Percentiles rank a stretch among this genome's conserved stretches.
These are phyloP conservation scores for Phylloscopus collybita DNA, from an alignment of 2,797 vertebrate species.

Conservation along the genomic window DNA sequence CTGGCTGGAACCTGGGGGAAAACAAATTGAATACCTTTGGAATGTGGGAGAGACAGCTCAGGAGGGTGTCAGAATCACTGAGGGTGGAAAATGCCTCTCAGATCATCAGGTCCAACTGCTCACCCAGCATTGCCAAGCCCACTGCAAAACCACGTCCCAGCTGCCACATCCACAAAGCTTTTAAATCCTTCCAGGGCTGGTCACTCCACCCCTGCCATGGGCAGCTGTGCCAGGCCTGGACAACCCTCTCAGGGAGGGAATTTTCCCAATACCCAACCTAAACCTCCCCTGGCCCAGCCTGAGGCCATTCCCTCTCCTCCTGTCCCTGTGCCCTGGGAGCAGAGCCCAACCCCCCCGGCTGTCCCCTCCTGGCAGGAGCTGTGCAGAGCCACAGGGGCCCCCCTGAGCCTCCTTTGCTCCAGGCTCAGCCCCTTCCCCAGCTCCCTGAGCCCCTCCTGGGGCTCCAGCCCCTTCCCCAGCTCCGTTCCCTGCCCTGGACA, in stretches of 20 bases:
- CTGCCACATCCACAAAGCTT: not conserved
- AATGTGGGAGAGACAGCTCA: not conserved
- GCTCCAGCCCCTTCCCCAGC: not conserved
- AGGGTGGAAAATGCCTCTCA: not conserved
- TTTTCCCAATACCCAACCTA: not conserved
- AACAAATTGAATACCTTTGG: not conserved
- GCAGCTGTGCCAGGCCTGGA: not conserved
- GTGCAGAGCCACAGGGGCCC: not conserved
- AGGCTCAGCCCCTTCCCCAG: not conserved
- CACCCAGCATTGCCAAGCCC: not conserved
- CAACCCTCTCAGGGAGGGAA: not conserved
- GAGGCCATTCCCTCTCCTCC: not conserved
- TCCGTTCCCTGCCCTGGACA: fast-evolving
- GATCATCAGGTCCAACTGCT: not conserved
- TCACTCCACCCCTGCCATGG: not conserved
- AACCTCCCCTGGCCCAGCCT: not conserved
- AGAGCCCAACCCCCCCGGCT: fast-evolving
- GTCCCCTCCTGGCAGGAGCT: not conserved
- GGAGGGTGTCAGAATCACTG: not conserved
- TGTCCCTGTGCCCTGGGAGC: not conserved
- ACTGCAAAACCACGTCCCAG: not conserved
- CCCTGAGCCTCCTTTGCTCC: not conserved
- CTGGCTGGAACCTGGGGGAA: not conserved
- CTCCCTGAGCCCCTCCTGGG: not conserved
- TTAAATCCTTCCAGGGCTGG: not conserved